Evolutionary conservation across 2,888 invertebrate species (phyloP).

Genomic region (Catocala nupta): DNA sequence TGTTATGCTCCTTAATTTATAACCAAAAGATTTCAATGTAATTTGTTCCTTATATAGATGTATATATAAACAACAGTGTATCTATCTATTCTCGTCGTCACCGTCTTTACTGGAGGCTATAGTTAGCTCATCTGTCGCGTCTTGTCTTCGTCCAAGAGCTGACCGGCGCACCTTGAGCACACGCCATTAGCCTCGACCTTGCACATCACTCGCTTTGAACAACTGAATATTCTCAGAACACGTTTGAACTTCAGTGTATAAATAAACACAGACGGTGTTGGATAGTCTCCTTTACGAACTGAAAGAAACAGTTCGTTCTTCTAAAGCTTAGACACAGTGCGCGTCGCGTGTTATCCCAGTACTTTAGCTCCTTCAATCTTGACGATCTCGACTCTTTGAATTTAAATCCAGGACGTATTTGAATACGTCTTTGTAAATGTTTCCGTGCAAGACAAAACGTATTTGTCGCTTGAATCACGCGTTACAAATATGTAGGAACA

Average conservation of each 20-base stretch:
- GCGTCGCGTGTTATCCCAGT: too few relatives aligned
- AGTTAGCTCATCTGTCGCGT: neutral
- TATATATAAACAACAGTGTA: neutral
- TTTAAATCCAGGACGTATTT: neutral
- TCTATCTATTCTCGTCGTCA: neutral
- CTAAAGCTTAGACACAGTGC: too few relatives aligned
- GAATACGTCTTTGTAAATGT: neutral
- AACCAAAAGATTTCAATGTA: too few relatives aligned
- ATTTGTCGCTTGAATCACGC: too few relatives aligned
- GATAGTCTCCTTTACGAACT: neutral
- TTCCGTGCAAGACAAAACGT: too few relatives aligned
- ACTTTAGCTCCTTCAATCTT: too few relatives aligned
- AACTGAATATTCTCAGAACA: conserved; percentile 18
- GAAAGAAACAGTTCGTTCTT: neutral
- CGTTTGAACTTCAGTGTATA: conserved; percentile 30
- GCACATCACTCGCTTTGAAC: neutral
- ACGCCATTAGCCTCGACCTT: conserved; percentile 2
- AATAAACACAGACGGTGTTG: neutral
- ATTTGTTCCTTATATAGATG: too few relatives aligned
- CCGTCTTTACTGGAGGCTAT: neutral
- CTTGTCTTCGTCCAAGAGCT: too few relatives aligned
- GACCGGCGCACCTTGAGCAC: neutral
- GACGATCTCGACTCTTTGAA: neutral
- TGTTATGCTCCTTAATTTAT: too few relatives aligned
- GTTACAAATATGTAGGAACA: too few relatives aligned